Evolutionary conservation across 2,797 vertebrate genomes (phyloP).

Genomic region (Typhlichthys subterraneus): DNA sequence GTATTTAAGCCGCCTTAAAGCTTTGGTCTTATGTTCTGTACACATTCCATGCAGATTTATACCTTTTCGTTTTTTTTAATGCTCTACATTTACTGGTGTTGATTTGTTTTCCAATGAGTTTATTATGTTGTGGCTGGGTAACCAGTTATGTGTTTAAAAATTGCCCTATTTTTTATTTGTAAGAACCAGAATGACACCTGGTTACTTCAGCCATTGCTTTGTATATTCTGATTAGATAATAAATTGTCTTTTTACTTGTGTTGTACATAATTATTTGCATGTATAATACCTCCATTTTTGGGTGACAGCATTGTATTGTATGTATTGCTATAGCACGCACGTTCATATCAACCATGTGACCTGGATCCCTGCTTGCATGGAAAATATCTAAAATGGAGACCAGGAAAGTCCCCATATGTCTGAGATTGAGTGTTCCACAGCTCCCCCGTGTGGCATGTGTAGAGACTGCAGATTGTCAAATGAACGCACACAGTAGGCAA

Average conservation of each 20-base stretch:
- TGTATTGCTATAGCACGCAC: too few relatives aligned
- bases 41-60: conserved; percentile 82
- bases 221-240: conserved; percentile 91
- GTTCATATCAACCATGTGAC: conserved; percentile 60
- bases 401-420: too few relatives aligned
- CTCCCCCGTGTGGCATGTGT: conserved; percentile 52
- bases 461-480: conserved; percentile 20
- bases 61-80: conserved; percentile 62
- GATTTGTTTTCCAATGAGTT: conserved; percentile 62
- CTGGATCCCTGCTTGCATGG: conserved; percentile 13
- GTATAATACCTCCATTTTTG: background rate
- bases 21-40: conserved; percentile 84
- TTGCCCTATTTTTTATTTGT: conserved; percentile 58
- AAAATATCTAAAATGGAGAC: too few relatives aligned
- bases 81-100: conserved; percentile 67
- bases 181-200: conserved; percentile 76
- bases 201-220: conserved; percentile 88
- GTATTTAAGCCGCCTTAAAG: conserved; percentile 83
- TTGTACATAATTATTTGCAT: conserved; percentile 20
- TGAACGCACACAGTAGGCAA: conserved; percentile 52
- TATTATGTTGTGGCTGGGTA: conserved; percentile 74
- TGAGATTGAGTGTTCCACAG: background rate
- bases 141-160: conserved; percentile 74
- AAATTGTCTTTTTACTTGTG: conserved; percentile 85
- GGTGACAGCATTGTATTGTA: background rate